Conservation (phyloP, 2,113 vertebrate species). For the Glaucomys volans region DNA sequence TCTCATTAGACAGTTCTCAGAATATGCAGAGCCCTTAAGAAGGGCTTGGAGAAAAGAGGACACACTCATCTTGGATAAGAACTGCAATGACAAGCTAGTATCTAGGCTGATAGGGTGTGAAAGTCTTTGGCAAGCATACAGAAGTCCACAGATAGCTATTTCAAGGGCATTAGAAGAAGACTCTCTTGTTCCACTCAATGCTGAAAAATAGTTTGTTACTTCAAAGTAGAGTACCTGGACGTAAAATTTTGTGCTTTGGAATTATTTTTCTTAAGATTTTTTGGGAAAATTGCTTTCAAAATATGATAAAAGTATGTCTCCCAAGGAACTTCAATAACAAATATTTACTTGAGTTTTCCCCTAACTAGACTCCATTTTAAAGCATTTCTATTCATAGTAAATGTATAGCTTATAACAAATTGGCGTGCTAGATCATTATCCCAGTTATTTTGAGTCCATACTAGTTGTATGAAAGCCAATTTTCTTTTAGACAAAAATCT, state of each 20-base stretch:
- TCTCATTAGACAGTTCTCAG: not conserved
- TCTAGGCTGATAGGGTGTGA: conserved; percentile 59
- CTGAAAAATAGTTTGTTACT: not conserved
- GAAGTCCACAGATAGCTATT: not conserved
- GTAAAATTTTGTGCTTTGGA: not conserved
- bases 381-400: not conserved
- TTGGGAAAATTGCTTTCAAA: not conserved
- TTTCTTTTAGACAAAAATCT: conserved; percentile 43
- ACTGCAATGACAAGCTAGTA: conserved; percentile 41
- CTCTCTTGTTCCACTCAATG: not conserved
- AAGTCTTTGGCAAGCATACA: conserved; percentile 36
- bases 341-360: not conserved
- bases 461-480: conserved; percentile 40
- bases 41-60: conserved; percentile 39
- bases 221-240: not conserved
- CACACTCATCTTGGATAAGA: conserved; percentile 18
- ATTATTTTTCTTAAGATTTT: conserved; percentile 45
- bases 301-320: not conserved
- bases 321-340: not conserved
- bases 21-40: conserved; percentile 47
- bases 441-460: not conserved
- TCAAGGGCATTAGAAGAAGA: conserved; percentile 14
- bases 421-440: not conserved
- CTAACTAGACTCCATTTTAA: conserved; percentile 23
- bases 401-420: not conserved